Evolutionary conservation across 2,797 vertebrate species (phyloP).

Genomic region (Avahi laniger): DNA sequence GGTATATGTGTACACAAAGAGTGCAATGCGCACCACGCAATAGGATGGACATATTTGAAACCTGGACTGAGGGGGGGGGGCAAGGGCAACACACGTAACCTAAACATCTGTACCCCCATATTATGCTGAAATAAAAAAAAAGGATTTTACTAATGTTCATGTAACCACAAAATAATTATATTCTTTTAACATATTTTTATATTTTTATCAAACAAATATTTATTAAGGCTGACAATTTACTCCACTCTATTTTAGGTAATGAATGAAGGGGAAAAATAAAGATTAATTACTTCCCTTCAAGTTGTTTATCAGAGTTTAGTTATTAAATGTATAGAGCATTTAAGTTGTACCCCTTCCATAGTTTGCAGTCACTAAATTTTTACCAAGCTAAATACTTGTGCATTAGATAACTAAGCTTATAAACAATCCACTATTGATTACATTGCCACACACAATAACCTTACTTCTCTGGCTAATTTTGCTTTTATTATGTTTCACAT

Average conservation of each 20-base stretch:
- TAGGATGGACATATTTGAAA: too few species aligned
- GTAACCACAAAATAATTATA: background rate
- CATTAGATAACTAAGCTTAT: background rate
- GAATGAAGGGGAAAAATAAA: background rate
- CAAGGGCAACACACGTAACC: too few species aligned
- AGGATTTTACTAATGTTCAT: background rate
- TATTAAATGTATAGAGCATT: background rate
- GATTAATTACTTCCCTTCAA: background rate
- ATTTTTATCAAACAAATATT: background rate
- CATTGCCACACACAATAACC: background rate
- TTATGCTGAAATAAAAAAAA: too few species aligned
- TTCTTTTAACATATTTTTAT: background rate
- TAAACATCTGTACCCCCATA: too few species aligned
- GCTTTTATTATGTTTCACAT: background rate
- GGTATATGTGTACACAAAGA: too few species aligned
- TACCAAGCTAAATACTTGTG: background rate
- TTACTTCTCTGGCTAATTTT: background rate
- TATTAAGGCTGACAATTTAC: background rate
- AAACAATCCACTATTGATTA: background rate
- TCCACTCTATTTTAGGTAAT: background rate
- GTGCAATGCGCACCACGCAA: too few species aligned
- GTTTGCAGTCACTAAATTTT: background rate
- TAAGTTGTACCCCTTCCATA: background rate
- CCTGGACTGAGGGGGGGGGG: too few species aligned
- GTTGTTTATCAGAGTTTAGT: background rate